phyloP scores from a whole-genome alignment of 2,113 vertebrate species.

The Otus sunia region DNA sequence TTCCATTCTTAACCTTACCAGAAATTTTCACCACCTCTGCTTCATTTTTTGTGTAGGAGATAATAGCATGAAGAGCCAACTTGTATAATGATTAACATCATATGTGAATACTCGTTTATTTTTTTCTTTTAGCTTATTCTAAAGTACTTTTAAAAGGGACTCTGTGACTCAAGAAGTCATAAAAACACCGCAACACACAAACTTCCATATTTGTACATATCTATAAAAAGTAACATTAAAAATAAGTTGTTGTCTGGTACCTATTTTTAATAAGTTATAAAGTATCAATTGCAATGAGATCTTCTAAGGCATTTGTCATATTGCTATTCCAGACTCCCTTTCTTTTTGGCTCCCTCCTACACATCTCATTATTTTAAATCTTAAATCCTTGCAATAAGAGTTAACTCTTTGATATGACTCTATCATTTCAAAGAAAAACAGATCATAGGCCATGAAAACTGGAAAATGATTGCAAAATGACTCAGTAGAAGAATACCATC shows the following conservation, averaged over 20 bases:
- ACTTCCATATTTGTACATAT: neutral
- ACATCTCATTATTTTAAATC: conserved; percentile 36
- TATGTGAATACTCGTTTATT: neutral
- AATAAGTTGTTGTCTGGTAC: neutral
- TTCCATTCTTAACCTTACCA: neutral
- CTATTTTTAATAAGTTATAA: neutral
- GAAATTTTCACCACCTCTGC: conserved; percentile 35
- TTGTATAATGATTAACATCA: neutral
- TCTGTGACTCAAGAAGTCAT: neutral
- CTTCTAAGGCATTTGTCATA: neutral
- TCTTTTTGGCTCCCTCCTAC: conserved; percentile 37
- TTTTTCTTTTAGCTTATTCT: neutral
- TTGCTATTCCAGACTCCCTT: conserved; percentile 6
- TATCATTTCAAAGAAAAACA: neutral
- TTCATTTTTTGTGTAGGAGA: conserved; percentile 16
- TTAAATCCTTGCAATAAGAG: neutral
- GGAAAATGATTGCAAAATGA: neutral
- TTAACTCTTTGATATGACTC: conserved; percentile 13
- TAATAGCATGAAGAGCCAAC: neutral
- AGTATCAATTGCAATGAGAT: neutral
- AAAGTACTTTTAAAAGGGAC: neutral
- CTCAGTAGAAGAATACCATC: neutral
- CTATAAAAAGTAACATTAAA: neutral
- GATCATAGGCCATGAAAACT: neutral
- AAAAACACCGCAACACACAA: neutral